Evolutionary conservation across 2,113 vertebrate genomes (phyloP).

Genomic region (Psittacara wagleri): DNA sequence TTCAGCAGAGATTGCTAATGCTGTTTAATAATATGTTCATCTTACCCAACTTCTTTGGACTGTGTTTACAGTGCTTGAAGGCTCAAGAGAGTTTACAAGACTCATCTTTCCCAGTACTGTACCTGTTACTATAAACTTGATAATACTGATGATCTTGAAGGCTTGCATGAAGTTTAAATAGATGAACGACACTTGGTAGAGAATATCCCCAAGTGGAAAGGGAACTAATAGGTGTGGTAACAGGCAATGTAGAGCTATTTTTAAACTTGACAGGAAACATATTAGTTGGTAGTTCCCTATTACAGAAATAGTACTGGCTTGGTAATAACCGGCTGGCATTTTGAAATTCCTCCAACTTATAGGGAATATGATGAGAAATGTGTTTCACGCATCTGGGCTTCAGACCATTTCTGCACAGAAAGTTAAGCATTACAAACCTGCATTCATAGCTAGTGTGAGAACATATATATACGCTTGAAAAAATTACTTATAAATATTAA

Average conservation of each 20-base stretch:
- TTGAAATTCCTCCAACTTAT: conserved; percentile 55
- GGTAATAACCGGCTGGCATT: conserved; percentile 66
- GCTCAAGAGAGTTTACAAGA: neutral
- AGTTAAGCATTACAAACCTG: neutral
- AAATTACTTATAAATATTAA: neutral
- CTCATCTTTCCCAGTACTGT: neutral
- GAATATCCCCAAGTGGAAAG: conserved; percentile 44
- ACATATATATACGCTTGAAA: neutral
- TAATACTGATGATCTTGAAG: neutral
- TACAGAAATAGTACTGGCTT: conserved; percentile 70
- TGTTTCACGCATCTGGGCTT: neutral
- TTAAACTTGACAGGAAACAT: conserved; percentile 74
- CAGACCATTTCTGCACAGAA: neutral
- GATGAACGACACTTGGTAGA: conserved; percentile 61
- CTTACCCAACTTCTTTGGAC: neutral
- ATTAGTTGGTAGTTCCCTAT: conserved; percentile 73
- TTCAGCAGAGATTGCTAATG: neutral
- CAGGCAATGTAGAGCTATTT: conserved; percentile 68
- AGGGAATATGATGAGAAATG: conserved; percentile 47
- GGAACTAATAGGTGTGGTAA: conserved; percentile 69
- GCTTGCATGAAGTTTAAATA: conserved; percentile 45
- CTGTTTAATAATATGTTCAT: neutral
- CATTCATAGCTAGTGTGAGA: neutral
- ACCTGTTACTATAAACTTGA: neutral
- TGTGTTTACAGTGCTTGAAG: neutral